Percentiles rank a stretch among this genome's conserved stretches.
Conservation (phyloP, 2,797 vertebrate species). For the Phoxinus dragarum region DNA sequence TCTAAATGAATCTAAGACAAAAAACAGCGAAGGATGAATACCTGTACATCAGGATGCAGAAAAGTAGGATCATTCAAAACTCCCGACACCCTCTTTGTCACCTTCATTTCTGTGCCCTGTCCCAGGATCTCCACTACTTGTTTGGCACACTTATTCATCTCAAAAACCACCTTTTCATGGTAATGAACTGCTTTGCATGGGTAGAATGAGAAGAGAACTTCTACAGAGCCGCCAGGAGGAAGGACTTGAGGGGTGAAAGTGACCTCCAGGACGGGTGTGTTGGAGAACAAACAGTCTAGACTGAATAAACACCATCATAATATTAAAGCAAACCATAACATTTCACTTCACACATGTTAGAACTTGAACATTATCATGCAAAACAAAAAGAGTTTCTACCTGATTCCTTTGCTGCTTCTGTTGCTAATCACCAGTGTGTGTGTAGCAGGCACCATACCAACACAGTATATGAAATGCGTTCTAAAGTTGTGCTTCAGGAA, state of each 20-base stretch:
- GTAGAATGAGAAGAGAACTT: constrained; percentile 83
- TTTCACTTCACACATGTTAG: not conserved
- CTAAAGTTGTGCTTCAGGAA: constrained; percentile 87
- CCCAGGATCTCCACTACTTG: constrained; percentile 83
- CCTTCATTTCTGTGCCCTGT: constrained; percentile 86
- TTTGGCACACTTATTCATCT: constrained; percentile 80
- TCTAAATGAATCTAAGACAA: constrained; percentile 79
- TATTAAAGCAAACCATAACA: constrained; percentile 3
- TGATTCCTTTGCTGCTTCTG: constrained; percentile 76
- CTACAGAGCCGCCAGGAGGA: constrained; percentile 72
- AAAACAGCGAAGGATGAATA: not conserved
- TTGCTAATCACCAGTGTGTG: constrained; percentile 82
- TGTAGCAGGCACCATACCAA: constrained; percentile 77
- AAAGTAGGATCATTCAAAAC: not conserved
- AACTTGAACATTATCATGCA: not conserved
- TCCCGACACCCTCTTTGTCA: constrained; percentile 56
- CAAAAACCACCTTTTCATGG: constrained; percentile 80
- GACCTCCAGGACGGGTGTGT: constrained; percentile 77
- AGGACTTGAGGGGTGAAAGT: constrained; percentile 74
- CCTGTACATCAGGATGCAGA: too few relatives aligned
- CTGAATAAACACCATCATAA: constrained; percentile 69
- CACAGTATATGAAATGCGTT: constrained; percentile 78
- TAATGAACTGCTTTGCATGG: constrained; percentile 81
- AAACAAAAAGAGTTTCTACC: constrained; percentile 65
- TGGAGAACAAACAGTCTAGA: constrained; percentile 81